These are phyloP conservation scores for Calycopis cecrops DNA, from an alignment of 1,140 invertebrate genomes.

Conservation along the genomic window DNA sequence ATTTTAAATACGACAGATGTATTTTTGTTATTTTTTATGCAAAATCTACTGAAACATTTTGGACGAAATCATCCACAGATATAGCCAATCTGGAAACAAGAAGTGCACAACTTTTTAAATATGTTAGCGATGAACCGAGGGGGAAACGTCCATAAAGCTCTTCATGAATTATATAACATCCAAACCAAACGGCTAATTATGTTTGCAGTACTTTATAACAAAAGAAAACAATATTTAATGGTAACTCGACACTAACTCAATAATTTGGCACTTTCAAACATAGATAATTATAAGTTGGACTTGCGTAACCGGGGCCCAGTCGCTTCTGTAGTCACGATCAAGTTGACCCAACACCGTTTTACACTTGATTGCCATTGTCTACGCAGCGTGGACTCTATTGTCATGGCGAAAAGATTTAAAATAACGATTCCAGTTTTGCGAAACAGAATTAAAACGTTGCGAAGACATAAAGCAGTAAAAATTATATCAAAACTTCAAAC, in stretches of 20 bases:
- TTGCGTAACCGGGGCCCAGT: constrained; percentile 56
- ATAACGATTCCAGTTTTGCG: neutral
- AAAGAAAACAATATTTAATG: constrained; percentile 5
- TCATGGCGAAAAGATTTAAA: constrained; percentile 19
- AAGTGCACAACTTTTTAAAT: too few relatives aligned
- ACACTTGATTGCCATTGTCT: constrained; percentile 12
- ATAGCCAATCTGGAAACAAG: too few relatives aligned
- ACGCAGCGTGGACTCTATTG: constrained; percentile 23
- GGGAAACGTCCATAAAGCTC: too few relatives aligned
- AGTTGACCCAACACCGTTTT: constrained; percentile 37
- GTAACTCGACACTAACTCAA: constrained; percentile 26
- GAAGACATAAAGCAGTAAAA: constrained; percentile 57
- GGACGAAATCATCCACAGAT: too few relatives aligned
- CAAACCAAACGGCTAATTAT: too few relatives aligned
- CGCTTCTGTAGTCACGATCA: constrained; percentile 69
- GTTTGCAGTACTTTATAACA: too few relatives aligned
- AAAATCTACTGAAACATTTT: too few relatives aligned
- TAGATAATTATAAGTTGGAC: constrained; percentile 58
- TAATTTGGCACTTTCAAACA: constrained; percentile 66
- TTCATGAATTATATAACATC: too few relatives aligned
- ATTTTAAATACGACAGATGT: too few relatives aligned
- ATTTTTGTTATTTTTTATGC: too few relatives aligned
- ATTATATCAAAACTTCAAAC: constrained; percentile 71
- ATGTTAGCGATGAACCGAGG: too few relatives aligned
- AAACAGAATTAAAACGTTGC: constrained; percentile 26